phyloP scores from a whole-genome alignment of 2,797 vertebrate species.

The Meriones psammophilus region DNA sequence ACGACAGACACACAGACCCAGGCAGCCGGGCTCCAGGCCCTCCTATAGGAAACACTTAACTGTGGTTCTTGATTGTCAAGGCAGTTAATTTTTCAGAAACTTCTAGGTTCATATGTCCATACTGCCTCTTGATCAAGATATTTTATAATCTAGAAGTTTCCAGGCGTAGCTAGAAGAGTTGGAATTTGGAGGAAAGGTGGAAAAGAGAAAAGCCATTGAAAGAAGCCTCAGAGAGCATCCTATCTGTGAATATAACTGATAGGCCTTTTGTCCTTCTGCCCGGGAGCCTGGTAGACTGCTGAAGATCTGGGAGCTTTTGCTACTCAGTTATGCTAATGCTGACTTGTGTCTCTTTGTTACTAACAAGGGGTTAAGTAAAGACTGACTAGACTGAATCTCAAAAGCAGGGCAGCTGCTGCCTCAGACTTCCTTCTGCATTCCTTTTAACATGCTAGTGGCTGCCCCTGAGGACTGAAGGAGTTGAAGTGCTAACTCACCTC shows the following conservation, averaged over 20 bases:
- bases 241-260: neutral
- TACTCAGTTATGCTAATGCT: neutral
- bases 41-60: neutral
- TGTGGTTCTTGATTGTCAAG: neutral
- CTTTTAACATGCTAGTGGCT: neutral
- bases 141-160: neutral
- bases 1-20: neutral
- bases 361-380: neutral
- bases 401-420: neutral
- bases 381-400: neutral
- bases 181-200: neutral
- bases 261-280: neutral
- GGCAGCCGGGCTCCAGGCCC: neutral
- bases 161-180: neutral
- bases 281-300: neutral
- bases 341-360: neutral
- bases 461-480: neutral
- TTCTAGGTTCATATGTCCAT: neutral
- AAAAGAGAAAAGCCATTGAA: slow-evolving; percentile 7
- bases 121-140: neutral
- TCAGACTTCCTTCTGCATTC: neutral
- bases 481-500: neutral
- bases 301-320: neutral
- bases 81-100: neutral
- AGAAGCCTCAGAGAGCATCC: neutral